Base-by-base conservation (phyloP, 2,797 vertebrate genomes). In the Schizopygopsis malacanthus region DNA sequence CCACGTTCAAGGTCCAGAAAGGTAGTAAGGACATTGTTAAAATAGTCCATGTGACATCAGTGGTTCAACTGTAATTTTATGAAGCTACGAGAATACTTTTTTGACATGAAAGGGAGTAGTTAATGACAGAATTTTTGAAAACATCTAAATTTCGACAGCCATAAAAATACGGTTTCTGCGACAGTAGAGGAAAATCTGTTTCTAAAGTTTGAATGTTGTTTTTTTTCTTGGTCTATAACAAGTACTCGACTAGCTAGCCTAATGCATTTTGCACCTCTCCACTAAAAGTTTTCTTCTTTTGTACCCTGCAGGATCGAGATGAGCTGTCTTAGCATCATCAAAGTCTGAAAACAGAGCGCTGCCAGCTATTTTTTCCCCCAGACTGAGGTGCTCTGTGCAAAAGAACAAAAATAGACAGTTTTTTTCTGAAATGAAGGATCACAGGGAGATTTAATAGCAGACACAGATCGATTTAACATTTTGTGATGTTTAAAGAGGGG, bases 381-480 rank as follows among this genome's bases (percentile, higher is more conserved):
- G 52, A 83, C 18, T 56, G 22, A 71, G 52, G 13, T 75, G 52
- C n/a, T 47, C 78, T 69, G 54, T 80, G 69, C 81, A 39, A 18
- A 70, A 69, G 67, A 83, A 71, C 72, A 82, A 82, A 78, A 83
- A 83, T 56, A n/a, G 52, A 54, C 47, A 41, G 65, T 76, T 71
- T 85, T 81, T 81, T 81, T 88, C 45, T 72, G 79, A 83, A 87
- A 81, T 83, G 56, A 77, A 78, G 76, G 79, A 76, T 76, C 84
- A 84, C 47, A 54, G 77, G 73, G 71, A 83, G 61, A 77, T 86
- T 84, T 61, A 81, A 59, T 50, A 67, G 39, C 50, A 9, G 1
- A 75, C 80, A 83, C 63, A 28, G 79, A 75, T 87, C 73, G 43
- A 87, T 87, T 87, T 85, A 70, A 85, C 59, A 77, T 83, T 33